Conservation (phyloP, 2,888 invertebrate genomes). For the Cyaniris semiargus region DNA sequence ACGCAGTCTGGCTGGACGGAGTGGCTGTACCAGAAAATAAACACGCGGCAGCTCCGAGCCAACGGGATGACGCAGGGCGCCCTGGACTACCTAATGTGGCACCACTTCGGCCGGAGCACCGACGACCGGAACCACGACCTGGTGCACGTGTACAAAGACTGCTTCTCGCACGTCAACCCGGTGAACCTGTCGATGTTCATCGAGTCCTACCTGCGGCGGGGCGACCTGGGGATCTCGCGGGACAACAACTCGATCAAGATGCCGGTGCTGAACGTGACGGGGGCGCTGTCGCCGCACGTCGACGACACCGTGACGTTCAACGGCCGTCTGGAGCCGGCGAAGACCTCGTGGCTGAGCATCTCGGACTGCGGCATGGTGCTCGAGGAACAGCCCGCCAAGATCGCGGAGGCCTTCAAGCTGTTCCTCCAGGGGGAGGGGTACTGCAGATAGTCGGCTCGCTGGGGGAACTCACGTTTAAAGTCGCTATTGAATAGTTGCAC, state of each 20-base stretch:
- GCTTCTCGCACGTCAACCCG: constrained; percentile 96
- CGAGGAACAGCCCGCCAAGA: constrained; percentile 98
- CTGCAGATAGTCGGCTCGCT: constrained; percentile 83
- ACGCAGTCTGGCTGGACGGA: constrained; percentile 99
- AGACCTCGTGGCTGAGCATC: constrained; percentile 99
- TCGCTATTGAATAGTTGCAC: constrained; percentile 69
- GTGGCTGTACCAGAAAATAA: constrained; percentile 99
- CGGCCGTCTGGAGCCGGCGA: constrained; percentile 95
- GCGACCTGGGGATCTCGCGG: constrained; percentile 90
- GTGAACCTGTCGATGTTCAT: constrained; percentile 96
- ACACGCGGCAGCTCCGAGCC: constrained; percentile 91
- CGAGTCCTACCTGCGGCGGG: constrained; percentile 95
- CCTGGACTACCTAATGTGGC: constrained; percentile 99
- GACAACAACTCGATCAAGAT: constrained; percentile 85
- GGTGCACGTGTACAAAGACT: constrained; percentile 94
- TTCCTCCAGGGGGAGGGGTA: constrained; percentile 99
- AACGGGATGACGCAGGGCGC: constrained; percentile 96
- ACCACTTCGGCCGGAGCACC: constrained; percentile 96
- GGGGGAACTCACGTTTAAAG: constrained; percentile 48
- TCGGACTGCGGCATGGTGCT: constrained; percentile 99
- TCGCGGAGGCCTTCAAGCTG: constrained; percentile 97
- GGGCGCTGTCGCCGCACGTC: constrained; percentile 95
- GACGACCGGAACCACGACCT: constrained; percentile 97
- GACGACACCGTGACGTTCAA: constrained; percentile 99
- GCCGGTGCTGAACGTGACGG: constrained; percentile 96